Evolutionary conservation across 2,888 invertebrate genomes (phyloP), one percentile per base, ranked within the genome.

Genomic region (Helicoverpa assulta): DNA sequence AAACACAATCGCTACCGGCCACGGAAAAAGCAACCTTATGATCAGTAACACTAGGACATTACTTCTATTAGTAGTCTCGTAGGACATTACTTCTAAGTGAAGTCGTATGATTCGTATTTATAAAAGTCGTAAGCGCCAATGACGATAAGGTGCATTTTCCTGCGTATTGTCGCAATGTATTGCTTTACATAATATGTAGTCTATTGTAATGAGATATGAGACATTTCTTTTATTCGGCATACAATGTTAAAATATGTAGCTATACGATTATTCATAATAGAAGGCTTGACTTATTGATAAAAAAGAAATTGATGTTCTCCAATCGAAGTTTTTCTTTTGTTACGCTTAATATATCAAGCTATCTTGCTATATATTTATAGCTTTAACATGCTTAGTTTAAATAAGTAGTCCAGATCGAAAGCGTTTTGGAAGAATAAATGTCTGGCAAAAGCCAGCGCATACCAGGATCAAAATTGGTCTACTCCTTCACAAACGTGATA

Each of bases 201-300:
- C 29, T 10, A 73, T 73, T 58, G 18, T 50, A 50, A 26, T 21
- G 29, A 64, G 56, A 73, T 26, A 64, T 52, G 43, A 73, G 18
- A 65, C 6, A 50, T 33, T 73, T 37, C 26, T 47, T 40, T 12
- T 65, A 65, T 21, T 37, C 43, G 51, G 19, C 8, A 56, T 26
- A 43, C 21, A 59, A 40, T 40, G 40, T 55, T 19, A 40, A 40
- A 40, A 40, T 40, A 40, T 12, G 12, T 51, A 5, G 6, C 1
- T 37, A 0, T 40, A 40, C 51, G 6, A 52, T 47, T 26, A 68
- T 18, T 50, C 18, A 54, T 18, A 19, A 19, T 12, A 4, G 21
- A 67, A 16, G 14, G 43, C 43, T 43, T 50, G 43, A 43, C 43
- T n/a, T n/a, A n/a, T n/a, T 50, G 16, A 16, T n/a, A n/a, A 18